Evolutionary conservation across 2,113 vertebrate species (phyloP), one percentile per base, ranked within the genome.

Genomic region (Dissostichus mawsoni): DNA sequence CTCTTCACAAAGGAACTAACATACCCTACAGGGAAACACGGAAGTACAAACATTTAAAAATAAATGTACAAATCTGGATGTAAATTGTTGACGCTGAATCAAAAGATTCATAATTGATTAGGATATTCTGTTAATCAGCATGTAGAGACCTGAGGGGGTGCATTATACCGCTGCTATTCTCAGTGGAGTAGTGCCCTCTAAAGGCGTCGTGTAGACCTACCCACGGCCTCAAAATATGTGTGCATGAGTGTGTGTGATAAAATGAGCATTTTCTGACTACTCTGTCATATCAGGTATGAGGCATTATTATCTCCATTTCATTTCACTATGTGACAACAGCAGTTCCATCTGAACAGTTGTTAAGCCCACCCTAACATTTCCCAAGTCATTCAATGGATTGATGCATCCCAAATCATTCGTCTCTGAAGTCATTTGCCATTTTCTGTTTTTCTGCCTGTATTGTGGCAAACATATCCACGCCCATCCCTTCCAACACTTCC

Each of bases 111-210:
- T 73, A 76, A 89, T 80, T 80, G 75, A 89, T 87, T 67, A 77
- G 79, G 71, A 64, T 83, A 44, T 33, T 78, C 56, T 75, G 78
- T 83, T 89, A 81, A 92, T 90, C 53, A 83, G 75, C 64, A 75
- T 80, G 64, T 53, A 56, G 74, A 67, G 64, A 83, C 82, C 79
- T 69, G 55, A 81, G 62, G 67, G 76, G 56, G 52, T 52, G 47
- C 7, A 48, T 59, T 69, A 59, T 41, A 77, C 44, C 45, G 51
- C 45, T 16, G 12, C 67, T 69, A 91, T 92, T 93, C 92, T 93
- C 92, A 85, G 91, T 87, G 82, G 89, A 90, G 74, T 86, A 92
- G 84, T 92, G 93, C 91, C 94, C 92, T 91, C 94, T 93, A 91
- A 87, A 92, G 91, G 92, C 50, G 61, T 65, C 14, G 51, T 11